Conservation (phyloP, 1,140 invertebrate species). For the Drosophila repleta region DNA sequence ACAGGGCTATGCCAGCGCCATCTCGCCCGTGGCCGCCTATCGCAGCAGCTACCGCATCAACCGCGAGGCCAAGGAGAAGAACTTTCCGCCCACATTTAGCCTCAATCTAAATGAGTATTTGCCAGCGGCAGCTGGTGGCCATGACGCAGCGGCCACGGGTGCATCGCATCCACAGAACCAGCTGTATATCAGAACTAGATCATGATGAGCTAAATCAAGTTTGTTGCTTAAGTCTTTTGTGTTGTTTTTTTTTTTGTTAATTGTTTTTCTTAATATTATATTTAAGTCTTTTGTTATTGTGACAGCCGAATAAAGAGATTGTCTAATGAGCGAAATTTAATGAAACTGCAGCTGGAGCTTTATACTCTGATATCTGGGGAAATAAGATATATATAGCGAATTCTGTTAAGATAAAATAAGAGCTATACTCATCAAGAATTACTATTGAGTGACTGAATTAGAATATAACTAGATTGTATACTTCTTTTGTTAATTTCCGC, state of each 20-base stretch:
- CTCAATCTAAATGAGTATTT: constrained; percentile 76
- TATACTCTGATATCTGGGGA: too few species aligned
- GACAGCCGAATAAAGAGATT: constrained; percentile 16
- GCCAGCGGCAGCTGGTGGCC: constrained; percentile 40
- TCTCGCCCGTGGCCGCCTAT: constrained; percentile 46
- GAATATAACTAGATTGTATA: too few species aligned
- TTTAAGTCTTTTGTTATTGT: constrained; percentile 11
- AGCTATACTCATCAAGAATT: too few species aligned
- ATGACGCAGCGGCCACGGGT: constrained; percentile 30
- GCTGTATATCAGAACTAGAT: constrained; percentile 56
- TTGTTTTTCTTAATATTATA: constrained; percentile 10
- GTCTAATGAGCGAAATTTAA: too few species aligned
- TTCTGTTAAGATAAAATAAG: too few species aligned
- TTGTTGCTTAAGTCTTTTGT: constrained; percentile 37
- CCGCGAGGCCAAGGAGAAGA: constrained; percentile 75
- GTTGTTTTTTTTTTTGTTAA: constrained; percentile 23
- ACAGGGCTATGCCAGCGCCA: constrained; percentile 47
- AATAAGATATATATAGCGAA: too few species aligned
- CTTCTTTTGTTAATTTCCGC: background rate
- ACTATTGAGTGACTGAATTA: too few species aligned
- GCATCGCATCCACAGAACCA: constrained; percentile 42
- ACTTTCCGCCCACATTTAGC: constrained; percentile 53
- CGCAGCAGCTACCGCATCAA: constrained; percentile 71
- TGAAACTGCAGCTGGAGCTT: too few species aligned
- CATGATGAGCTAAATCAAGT: constrained; percentile 45